Evolutionary conservation across 2,888 invertebrate species (phyloP).

Genomic region (Dolichopus griseipennis): DNA sequence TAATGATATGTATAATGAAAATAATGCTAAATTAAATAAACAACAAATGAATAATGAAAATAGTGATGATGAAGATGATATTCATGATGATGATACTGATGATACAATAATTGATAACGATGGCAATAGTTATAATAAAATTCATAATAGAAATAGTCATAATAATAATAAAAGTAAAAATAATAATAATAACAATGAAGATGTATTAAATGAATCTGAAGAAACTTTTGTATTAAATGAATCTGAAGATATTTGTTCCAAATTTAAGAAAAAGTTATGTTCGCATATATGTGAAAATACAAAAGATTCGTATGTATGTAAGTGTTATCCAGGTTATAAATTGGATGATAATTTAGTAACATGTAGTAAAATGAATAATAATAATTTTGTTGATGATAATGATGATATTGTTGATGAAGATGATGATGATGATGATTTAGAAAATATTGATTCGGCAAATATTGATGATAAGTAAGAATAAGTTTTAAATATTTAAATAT

Average conservation of each 20-base stretch:
- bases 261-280: constrained; percentile 47
- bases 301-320: constrained; percentile 48
- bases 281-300: constrained; percentile 51
- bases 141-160: not conserved
- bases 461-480: not conserved
- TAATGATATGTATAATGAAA: constrained; percentile 26
- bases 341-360: constrained; percentile 47
- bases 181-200: constrained; percentile 6
- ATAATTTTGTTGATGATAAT: constrained; percentile 20
- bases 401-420: constrained; percentile 8
- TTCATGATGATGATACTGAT: not conserved
- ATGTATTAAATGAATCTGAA: constrained; percentile 12
- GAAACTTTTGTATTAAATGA: constrained; percentile 19
- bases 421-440: not conserved
- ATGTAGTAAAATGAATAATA: constrained; percentile 31
- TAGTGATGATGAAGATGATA: not conserved
- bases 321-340: constrained; percentile 44
- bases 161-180: constrained; percentile 20
- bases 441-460: not conserved
- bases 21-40: constrained; percentile 13
- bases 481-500: not conserved
- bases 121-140: not conserved
- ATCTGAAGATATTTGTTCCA: constrained; percentile 48
- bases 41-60: not conserved
- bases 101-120: not conserved